A percentile compares a stretch with the other conserved stretches of the same genome.
These are phyloP conservation scores for Habroteleia sp. DNA, from an alignment of 2,888 invertebrate genomes.

Conservation along the genomic window DNA sequence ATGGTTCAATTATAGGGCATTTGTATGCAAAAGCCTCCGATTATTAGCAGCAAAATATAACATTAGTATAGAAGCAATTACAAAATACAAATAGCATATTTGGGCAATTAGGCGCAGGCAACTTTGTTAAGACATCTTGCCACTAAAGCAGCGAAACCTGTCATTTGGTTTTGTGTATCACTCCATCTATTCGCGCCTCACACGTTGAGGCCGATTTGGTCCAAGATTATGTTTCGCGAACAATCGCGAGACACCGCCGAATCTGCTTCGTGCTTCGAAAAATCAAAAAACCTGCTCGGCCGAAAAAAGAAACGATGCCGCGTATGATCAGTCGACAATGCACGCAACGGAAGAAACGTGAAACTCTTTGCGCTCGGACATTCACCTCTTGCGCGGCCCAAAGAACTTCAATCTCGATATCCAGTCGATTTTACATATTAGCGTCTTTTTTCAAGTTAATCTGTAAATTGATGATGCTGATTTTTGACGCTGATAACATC, in stretches of 20 bases:
- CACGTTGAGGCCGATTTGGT: slow-evolving; percentile 35
- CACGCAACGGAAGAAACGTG: slow-evolving; percentile 60
- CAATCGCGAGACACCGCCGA: slow-evolving; percentile 26
- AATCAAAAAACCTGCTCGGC: slow-evolving; percentile 45
- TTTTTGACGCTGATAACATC: background rate
- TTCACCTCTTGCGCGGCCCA: slow-evolving; percentile 64
- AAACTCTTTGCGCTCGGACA: slow-evolving; percentile 71
- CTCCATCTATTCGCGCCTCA: slow-evolving; percentile 39
- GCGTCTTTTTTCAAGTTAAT: slow-evolving; percentile 31
- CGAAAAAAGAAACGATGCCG: slow-evolving; percentile 39
- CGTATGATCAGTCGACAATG: slow-evolving; percentile 56
- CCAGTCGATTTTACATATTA: slow-evolving; percentile 36
- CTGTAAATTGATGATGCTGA: slow-evolving; percentile 16
- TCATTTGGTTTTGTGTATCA: slow-evolving; percentile 50
- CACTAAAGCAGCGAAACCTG: slow-evolving; percentile 40
- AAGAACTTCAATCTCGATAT: slow-evolving; percentile 23
- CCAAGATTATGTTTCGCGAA: slow-evolving; percentile 24
- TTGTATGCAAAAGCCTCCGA: slow-evolving; percentile 35
- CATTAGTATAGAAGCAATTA: slow-evolving; percentile 34
- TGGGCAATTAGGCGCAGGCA: slow-evolving; percentile 29
- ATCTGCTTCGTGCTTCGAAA: slow-evolving; percentile 27
- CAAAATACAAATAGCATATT: slow-evolving; percentile 29
- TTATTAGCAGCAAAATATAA: slow-evolving; percentile 21
- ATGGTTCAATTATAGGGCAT: too few relatives aligned
- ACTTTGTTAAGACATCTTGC: slow-evolving; percentile 49